Evolutionary conservation across 2,888 invertebrate genomes (phyloP), one percentile per base, ranked within the genome.

Genomic region (Melanargia galathea): DNA sequence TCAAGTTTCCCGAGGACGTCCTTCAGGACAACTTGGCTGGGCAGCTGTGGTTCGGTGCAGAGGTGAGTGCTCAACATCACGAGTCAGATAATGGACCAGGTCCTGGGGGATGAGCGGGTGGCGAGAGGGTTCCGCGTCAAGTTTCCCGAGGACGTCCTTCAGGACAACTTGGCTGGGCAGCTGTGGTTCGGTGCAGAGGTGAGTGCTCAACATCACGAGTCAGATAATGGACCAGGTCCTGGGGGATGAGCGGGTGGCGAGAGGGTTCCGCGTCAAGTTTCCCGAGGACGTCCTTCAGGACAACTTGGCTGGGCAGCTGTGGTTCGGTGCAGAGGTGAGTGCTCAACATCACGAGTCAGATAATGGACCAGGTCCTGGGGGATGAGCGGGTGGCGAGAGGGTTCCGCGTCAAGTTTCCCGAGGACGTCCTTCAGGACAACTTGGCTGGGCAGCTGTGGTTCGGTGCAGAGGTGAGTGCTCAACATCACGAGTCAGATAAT

Each of bases 161-260:
- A 99, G 85, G 99, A 99, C 83, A 99, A 98, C 89, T 92, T 99
- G 67, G 98, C 99, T 43, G 99, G 99, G 0, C 99, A 99, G 88
- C 93, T 99, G 49, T 99, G 99, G 99, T 99, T 99, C 87, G 99
- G 99, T 18, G 99, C 99, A 63, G 99, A 99, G 95, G 97, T 96
- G 77, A 16, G 30, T 49, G 24, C 13, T 98, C 73, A 97, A 95
- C 77, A 97, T 98, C 78, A 97, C 98, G 69, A 97, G 97, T 83
- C 95, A 96, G 82, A 98, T 98, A 74, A 98, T 98, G 97, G 98
- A 98, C 82, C 97, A 97, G 76, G 92, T 97, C 60, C 94, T 98
- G 63, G 94, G 94, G 0, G 95, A 95, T 69, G 96, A 97, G 82
- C 93, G 98, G 61, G 97, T 98, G 62, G 95, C 96, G 71, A 93